phyloP scores from a whole-genome alignment of 2,113 vertebrate genomes.

The Rutilus rutilus region DNA sequence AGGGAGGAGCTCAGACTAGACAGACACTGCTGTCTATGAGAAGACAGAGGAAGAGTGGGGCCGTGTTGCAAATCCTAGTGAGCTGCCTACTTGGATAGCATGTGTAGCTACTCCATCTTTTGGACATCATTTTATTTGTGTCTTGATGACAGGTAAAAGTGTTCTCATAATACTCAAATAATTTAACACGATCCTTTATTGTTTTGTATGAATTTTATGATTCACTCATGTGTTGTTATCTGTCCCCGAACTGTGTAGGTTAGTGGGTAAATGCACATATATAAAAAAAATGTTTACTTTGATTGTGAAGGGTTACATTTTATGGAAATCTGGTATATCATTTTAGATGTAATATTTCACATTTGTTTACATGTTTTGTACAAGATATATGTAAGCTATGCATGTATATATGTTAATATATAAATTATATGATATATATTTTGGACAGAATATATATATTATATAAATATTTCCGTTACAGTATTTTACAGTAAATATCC shows the following conservation, averaged over 20 bases:
- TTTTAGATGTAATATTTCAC: too few relatives aligned
- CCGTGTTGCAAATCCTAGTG: neutral
- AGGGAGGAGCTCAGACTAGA: slow-evolving; percentile 70
- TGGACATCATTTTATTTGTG: neutral
- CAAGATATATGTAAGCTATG: too few relatives aligned
- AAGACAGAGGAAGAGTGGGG: slow-evolving; percentile 61
- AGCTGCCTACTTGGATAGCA: neutral
- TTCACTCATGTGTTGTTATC: neutral
- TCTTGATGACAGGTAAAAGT: neutral
- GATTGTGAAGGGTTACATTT: too few relatives aligned
- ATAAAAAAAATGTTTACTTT: too few relatives aligned
- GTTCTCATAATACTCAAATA: neutral
- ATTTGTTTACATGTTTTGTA: too few relatives aligned
- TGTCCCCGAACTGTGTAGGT: too few relatives aligned
- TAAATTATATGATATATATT: too few relatives aligned
- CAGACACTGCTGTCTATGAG: slow-evolving; percentile 54
- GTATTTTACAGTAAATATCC: neutral
- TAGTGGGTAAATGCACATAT: too few relatives aligned
- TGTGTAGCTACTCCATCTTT: neutral
- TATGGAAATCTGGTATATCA: too few relatives aligned
- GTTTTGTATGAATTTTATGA: neutral
- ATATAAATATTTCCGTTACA: too few relatives aligned
- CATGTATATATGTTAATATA: too few relatives aligned
- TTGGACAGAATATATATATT: too few relatives aligned
- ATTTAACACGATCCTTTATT: neutral